Conservation (phyloP, 1,140 invertebrate species). For the Listronotus oregonensis region DNA sequence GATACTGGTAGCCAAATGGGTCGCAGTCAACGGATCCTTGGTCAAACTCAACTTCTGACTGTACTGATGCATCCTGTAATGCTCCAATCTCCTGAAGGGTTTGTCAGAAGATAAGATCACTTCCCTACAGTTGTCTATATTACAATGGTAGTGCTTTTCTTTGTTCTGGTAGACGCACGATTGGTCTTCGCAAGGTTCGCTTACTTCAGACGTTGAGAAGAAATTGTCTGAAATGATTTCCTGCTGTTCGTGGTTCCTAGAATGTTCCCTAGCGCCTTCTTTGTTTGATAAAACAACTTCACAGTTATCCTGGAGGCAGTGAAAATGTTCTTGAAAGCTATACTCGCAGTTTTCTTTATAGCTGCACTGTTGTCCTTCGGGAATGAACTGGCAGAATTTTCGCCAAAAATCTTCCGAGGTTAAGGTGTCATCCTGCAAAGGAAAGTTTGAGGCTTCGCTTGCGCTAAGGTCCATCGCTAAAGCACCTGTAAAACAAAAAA, state of each 20-base stretch:
- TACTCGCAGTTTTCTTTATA: constrained; percentile 68
- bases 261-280: constrained; percentile 82
- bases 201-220: constrained; percentile 66
- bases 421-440: constrained; percentile 42
- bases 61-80: constrained; percentile 85
- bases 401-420: constrained; percentile 63
- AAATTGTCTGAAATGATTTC: constrained; percentile 82
- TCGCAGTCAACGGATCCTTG: constrained; percentile 62
- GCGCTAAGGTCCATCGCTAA: constrained; percentile 55
- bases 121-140: constrained; percentile 84
- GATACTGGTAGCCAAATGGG: constrained; percentile 73
- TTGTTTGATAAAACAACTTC: constrained; percentile 73
- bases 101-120: constrained; percentile 82
- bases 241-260: constrained; percentile 84
- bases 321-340: constrained; percentile 77
- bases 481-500: constrained; percentile 9
- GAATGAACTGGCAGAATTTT: constrained; percentile 65
- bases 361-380: constrained; percentile 58
- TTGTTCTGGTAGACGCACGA: constrained; percentile 77
- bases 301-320: constrained; percentile 73
- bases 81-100: constrained; percentile 84
- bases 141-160: constrained; percentile 88
- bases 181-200: constrained; percentile 69
- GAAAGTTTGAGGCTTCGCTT: constrained; percentile 47
- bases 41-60: constrained; percentile 62